Conservation (phyloP, 2,888 invertebrate genomes). For the Nebria salina region DNA sequence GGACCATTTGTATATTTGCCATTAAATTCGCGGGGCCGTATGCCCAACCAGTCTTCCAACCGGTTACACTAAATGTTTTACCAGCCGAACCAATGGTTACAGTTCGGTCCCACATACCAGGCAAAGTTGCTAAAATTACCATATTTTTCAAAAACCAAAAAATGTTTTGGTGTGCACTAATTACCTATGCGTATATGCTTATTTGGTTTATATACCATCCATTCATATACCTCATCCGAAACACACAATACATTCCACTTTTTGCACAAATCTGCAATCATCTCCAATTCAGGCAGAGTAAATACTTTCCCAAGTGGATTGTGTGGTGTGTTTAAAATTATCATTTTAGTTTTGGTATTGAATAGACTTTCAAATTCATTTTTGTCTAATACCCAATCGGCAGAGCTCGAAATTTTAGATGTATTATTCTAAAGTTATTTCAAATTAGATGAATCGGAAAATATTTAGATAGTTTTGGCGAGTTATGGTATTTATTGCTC, state of each 20-base stretch:
- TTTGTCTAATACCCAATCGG: slow-evolving; percentile 90
- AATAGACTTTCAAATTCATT: slow-evolving; percentile 83
- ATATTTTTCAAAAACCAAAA: background rate
- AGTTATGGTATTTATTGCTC: background rate
- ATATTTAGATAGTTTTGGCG: slow-evolving; percentile 11
- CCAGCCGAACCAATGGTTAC: slow-evolving; percentile 97
- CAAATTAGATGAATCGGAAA: slow-evolving; percentile 7
- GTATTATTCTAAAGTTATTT: slow-evolving; percentile 53
- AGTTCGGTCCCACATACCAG: slow-evolving; percentile 98
- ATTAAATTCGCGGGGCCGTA: slow-evolving; percentile 88
- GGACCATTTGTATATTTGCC: slow-evolving; percentile 83
- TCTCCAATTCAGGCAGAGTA: slow-evolving; percentile 72
- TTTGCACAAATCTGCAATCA: slow-evolving; percentile 88
- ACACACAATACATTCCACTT: slow-evolving; percentile 92
- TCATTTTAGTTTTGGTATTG: slow-evolving; percentile 88
- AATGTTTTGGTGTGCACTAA: background rate
- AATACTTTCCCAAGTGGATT: slow-evolving; percentile 97
- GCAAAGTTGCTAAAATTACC: slow-evolving; percentile 76
- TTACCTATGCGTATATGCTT: slow-evolving; percentile 91
- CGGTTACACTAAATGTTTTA: slow-evolving; percentile 97
- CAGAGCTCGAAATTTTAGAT: slow-evolving; percentile 71
- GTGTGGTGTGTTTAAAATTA: slow-evolving; percentile 97
- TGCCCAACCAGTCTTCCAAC: slow-evolving; percentile 98
- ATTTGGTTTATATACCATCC: slow-evolving; percentile 87
- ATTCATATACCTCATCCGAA: slow-evolving; percentile 98